Evolutionary conservation across 1,140 invertebrate species (phyloP), one percentile per base, ranked within the genome.

Genomic region (Oryctes rhinoceros): DNA sequence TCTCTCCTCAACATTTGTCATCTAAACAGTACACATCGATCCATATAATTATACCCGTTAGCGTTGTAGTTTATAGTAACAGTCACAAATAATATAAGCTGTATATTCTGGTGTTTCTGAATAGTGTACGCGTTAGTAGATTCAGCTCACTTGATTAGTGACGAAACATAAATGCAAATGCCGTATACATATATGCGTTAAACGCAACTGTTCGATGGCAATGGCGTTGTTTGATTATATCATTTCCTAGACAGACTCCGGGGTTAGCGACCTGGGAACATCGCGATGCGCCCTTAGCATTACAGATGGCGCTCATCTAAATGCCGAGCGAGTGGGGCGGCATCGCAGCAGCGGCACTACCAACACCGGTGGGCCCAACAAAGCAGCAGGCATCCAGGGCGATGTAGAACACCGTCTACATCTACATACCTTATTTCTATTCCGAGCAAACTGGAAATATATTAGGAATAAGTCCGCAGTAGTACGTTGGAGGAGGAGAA

Each of bases 351-450:
- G 53, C 53, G 13, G 53, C 20, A 62, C 53, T 13, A 62, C 20
- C 53, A 20, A 62, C 53, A 62, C 15, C 53, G 53, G 53, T 20
- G 53, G 20, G 7, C 13, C 15, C 13, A 18, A 13, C 53, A 13
- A 15, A 62, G 15, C 53, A 62, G 53, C 53, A 62, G 53, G 53
- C 53, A 20, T 62, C 15, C 15, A 13, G 13, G 0, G 53, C 13
- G 5, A 62, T 62, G 13, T 13, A 62, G 53, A 62, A 62, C 53
- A 62, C 53, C 53, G 53, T 7, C 53, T 20, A 62, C 53, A 62
- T 62, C 53, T 62, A 62, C 53, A 62, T 62, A 62, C 9, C 53
- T 62, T 62, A 62, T 62, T 62, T 62, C 53, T 62, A 62, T 62
- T 62, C 53, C 53, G 20, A 62, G 53, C 53, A 62, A 62, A 62